Base-by-base conservation (phyloP, 2,113 vertebrate species). In the Chloebia gouldiae region DNA sequence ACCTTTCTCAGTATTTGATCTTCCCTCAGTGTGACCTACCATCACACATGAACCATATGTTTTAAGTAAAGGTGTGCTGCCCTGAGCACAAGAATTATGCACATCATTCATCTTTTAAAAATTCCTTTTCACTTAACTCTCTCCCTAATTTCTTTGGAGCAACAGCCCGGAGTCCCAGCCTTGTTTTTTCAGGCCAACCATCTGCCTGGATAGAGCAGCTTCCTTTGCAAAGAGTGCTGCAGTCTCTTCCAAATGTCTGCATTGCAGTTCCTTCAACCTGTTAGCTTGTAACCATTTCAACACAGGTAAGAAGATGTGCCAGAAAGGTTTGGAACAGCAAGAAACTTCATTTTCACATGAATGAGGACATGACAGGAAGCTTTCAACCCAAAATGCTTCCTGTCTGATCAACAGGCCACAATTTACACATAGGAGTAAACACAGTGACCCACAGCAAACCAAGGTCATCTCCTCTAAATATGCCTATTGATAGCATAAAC, bases 311-410 rank as follows among this genome's bases (percentile, higher is more conserved):
- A 81, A 51, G 50, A 88, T 17, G 71, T 42, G 57, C 63, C 79
- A 93, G 56, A 70, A 93, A 92, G 73, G 44, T 84, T 1, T 86
- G 56, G 56, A 91, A 78, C 47, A 94, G 47, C 44, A 86, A 73
- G 75, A 68, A 71, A 56, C 82, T 83, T 90, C 39, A 81, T 94
- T 96, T 97, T 93, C 94, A 94, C 42, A 63, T 88, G 82, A 93
- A 96, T 81, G 72, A 86, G 71, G 80, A 75, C 64, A 35, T 2
- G 37, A 88, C 64, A 94, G 92, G 86, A 95, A 96, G 76, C 64
- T 91, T 93, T 92, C 86, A 88, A 82, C 65, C 60, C 47, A 25
- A 88, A 90, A 69, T 24, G 9, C n/a, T 94, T 97, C 91, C 92
- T 88, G 94, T 78, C 91, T 92, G 80, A 92, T 86, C 92, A 93